Evolutionary conservation across 2,888 invertebrate species (phyloP).

Genomic region (Amphipyra tragopoginis): DNA sequence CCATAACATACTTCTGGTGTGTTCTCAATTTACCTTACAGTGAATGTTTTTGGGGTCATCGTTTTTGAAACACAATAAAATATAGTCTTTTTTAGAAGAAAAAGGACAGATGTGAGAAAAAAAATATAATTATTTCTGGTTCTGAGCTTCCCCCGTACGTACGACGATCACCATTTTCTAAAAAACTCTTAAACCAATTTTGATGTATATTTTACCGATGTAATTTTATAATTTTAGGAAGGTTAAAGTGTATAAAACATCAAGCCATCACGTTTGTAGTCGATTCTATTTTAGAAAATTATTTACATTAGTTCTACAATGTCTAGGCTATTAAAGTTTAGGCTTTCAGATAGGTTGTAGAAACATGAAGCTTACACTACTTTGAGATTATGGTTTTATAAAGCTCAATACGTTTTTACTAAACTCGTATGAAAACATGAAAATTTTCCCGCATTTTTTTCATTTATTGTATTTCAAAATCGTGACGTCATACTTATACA

Average conservation of each 20-base stretch:
- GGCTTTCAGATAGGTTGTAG: conserved; percentile 19
- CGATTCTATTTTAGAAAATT: conserved; percentile 34
- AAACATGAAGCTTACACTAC: conserved; percentile 32
- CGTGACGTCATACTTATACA: conserved; percentile 50
- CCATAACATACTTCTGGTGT: conserved; percentile 82
- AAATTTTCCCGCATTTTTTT: conserved; percentile 1
- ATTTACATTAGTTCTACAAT: conserved; percentile 39
- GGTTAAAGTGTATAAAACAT: not conserved
- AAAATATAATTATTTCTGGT: too few species aligned
- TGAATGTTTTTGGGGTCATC: conserved; percentile 73
- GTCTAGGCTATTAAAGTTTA: conserved; percentile 18
- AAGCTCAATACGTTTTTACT: not conserved
- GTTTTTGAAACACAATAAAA: conserved; percentile 73
- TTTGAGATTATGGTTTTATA: conserved; percentile 10
- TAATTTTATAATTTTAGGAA: not conserved
- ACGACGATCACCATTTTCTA: not conserved
- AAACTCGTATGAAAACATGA: not conserved
- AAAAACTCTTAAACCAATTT: not conserved
- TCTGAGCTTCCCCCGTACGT: too few species aligned
- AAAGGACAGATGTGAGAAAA: too few species aligned
- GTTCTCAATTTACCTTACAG: conserved; percentile 87
- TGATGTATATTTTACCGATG: not conserved
- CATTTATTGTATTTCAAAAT: conserved; percentile 61
- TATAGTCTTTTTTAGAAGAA: not conserved
- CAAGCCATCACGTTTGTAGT: not conserved